A percentile compares a stretch with the other conserved stretches of the same genome.
Evolutionary conservation across 2,888 invertebrate species (phyloP).

Genomic region (Pheosia gnoma): DNA sequence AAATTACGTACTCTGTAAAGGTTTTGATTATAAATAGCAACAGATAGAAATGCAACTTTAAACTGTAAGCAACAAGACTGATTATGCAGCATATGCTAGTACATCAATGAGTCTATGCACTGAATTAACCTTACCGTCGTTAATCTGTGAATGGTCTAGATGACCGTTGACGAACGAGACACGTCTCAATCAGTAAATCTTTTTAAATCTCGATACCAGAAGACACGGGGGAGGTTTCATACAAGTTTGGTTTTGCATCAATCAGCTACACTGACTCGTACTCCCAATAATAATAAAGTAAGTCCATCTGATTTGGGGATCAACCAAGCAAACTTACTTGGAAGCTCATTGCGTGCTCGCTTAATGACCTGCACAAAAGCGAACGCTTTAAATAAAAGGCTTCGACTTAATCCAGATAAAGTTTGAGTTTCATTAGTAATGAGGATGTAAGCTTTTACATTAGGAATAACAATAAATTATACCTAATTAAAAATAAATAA

Average conservation of each 20-base stretch:
- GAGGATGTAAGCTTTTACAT: neutral
- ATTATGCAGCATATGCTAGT: neutral
- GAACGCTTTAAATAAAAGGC: constrained; percentile 40
- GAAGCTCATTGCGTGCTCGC: constrained; percentile 54
- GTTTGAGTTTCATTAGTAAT: neutral
- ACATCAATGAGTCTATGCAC: too few species aligned
- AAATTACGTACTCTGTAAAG: too few species aligned
- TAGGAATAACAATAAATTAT: neutral
- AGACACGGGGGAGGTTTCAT: constrained; percentile 43
- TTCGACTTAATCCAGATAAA: constrained; percentile 27
- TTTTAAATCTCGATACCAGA: constrained; percentile 5
- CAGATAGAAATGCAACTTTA: neutral
- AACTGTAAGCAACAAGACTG: neutral
- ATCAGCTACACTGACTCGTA: constrained; percentile 49
- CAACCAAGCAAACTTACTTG: constrained; percentile 61
- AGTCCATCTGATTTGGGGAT: constrained; percentile 59
- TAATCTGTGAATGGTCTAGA: neutral
- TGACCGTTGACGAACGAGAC: constrained; percentile 3
- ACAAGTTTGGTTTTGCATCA: constrained; percentile 56
- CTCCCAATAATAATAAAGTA: constrained; percentile 68
- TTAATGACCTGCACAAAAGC: constrained; percentile 41
- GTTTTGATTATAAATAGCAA: neutral
- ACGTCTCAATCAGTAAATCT: constrained; percentile 1
- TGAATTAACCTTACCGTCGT: too few species aligned
- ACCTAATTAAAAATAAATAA: neutral